These are phyloP conservation scores for Pissodes strobi DNA, from an alignment of 1,140 invertebrate genomes.

Conservation along the genomic window DNA sequence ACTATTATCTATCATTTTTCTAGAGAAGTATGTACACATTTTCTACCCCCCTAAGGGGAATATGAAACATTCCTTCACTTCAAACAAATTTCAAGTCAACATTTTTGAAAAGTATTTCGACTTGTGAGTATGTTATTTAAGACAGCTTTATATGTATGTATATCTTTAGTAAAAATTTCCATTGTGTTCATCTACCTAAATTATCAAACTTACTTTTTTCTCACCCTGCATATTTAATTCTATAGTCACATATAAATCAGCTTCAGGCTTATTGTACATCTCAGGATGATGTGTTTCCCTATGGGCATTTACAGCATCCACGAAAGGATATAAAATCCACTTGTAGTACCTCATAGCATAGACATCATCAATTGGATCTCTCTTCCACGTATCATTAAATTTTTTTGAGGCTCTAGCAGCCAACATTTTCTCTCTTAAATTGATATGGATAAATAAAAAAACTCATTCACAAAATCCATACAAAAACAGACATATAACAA, in stretches of 20 bases:
- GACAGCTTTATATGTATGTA: too few relatives aligned
- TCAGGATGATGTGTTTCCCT: constrained; percentile 77
- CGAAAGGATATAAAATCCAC: constrained; percentile 66
- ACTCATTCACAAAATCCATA: not conserved
- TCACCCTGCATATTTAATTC: constrained; percentile 74
- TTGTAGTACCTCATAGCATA: constrained; percentile 65
- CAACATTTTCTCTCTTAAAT: constrained; percentile 32
- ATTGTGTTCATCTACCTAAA: too few relatives aligned
- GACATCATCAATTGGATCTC: constrained; percentile 68
- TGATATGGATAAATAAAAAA: not conserved
- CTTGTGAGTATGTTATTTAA: too few relatives aligned
- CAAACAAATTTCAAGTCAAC: too few relatives aligned
- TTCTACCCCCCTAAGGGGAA: not conserved
- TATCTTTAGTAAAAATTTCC: too few relatives aligned
- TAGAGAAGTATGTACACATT: not conserved
- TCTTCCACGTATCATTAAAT: constrained; percentile 63
- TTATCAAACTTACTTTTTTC: constrained; percentile 56
- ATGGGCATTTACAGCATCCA: constrained; percentile 73
- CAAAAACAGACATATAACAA: constrained; percentile 34
- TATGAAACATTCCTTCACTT: not conserved
- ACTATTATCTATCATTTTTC: not conserved
- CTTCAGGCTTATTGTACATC: constrained; percentile 72
- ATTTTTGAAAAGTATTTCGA: too few relatives aligned
- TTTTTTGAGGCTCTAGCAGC: constrained; percentile 44
- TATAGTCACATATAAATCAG: constrained; percentile 65